phyloP scores from a whole-genome alignment of 2,113 vertebrate genomes.

The Malaclemys terrapin region DNA sequence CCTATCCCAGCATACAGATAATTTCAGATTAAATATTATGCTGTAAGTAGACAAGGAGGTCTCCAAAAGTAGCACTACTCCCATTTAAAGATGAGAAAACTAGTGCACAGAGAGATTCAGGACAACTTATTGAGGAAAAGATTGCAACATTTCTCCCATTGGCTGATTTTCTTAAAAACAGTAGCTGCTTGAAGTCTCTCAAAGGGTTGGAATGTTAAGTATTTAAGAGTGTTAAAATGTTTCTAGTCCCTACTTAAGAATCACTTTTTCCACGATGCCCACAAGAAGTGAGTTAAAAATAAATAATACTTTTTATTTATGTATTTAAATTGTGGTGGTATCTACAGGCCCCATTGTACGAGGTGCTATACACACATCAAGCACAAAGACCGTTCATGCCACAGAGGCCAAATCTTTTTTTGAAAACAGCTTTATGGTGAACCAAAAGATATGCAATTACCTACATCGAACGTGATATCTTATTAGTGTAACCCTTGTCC shows the following conservation, averaged over 20 bases:
- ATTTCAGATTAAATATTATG: background rate
- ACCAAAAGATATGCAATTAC: background rate
- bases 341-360: background rate
- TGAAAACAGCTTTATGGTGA: background rate
- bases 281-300: background rate
- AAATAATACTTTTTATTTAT: background rate
- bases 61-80: background rate
- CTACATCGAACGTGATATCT: background rate
- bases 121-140: background rate
- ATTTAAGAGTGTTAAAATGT: fast-evolving
- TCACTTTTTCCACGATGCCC: fast-evolving
- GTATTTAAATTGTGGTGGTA: background rate
- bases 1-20: background rate
- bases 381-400: background rate
- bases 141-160: background rate
- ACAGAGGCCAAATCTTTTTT: background rate
- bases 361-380: too few species aligned
- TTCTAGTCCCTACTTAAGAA: fast-evolving
- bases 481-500: background rate
- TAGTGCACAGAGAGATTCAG: background rate
- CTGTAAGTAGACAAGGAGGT: fast-evolving
- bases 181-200: slow-evolving; percentile 7
- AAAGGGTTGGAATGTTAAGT: background rate
- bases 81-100: background rate
- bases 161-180: background rate